Evolutionary conservation across 2,113 vertebrate species (phyloP).

Genomic region (Leucosticte australis): DNA sequence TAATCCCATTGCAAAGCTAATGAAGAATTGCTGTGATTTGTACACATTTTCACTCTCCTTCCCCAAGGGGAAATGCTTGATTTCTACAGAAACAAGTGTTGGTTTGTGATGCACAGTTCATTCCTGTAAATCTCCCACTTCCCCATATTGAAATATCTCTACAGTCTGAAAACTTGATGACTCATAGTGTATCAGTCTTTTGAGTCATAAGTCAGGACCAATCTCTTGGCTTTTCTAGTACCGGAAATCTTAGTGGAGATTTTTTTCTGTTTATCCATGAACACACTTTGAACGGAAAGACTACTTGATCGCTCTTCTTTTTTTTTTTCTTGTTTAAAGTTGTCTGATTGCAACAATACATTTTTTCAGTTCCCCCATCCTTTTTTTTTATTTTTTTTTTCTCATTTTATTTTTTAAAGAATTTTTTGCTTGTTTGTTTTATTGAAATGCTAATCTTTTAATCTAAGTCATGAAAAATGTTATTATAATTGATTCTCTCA

Average conservation of each 20-base stretch:
- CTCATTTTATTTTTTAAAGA: neutral
- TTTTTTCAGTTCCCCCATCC: neutral
- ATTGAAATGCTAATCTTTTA: neutral
- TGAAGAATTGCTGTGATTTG: neutral
- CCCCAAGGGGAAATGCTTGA: neutral
- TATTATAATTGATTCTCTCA: neutral
- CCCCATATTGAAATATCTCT: neutral
- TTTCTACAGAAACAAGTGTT: neutral
- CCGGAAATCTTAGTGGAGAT: neutral
- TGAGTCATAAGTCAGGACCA: neutral
- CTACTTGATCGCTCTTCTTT: neutral
- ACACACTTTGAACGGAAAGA: neutral
- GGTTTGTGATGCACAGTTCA: neutral
- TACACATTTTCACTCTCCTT: neutral
- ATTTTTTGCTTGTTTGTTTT: neutral
- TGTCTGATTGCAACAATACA: neutral
- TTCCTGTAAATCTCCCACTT: constrained; percentile 23
- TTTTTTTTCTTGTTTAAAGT: neutral
- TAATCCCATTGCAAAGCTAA: neutral
- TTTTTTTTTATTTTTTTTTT: fast-evolving
- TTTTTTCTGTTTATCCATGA: neutral
- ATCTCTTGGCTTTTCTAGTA: neutral
- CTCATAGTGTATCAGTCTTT: constrained; percentile 42
- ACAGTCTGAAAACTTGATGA: constrained; percentile 41
- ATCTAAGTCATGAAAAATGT: neutral